phyloP scores from a whole-genome alignment of 2,888 invertebrate genomes.

The Zaprionus bogoriensis region DNA sequence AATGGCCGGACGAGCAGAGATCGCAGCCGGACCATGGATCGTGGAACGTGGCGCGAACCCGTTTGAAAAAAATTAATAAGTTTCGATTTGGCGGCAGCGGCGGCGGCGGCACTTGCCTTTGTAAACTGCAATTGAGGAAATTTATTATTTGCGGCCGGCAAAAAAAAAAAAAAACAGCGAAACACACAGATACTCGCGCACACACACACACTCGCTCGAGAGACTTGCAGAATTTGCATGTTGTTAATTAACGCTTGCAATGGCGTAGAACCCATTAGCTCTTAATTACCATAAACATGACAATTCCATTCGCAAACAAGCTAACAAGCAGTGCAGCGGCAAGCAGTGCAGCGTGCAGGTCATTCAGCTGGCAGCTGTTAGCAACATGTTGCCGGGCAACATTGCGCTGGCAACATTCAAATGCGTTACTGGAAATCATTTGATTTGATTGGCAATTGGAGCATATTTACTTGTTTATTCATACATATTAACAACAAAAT shows the following conservation, averaged over 20 bases:
- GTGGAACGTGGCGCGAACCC: constrained; percentile 30
- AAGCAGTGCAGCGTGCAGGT: constrained; percentile 22
- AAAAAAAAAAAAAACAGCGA: constrained; percentile 45
- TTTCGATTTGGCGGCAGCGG: constrained; percentile 62
- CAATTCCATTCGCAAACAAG: constrained; percentile 64
- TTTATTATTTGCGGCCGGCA: constrained; percentile 26
- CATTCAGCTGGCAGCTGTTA: constrained; percentile 8
- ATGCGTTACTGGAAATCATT: too few species aligned
- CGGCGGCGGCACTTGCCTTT: constrained; percentile 46
- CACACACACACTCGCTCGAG: neutral
- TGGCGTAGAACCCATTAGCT: constrained; percentile 75
- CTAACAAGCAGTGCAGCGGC: constrained; percentile 30
- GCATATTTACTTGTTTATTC: too few species aligned
- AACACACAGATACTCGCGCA: neutral
- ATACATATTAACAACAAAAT: too few species aligned
- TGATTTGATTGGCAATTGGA: too few species aligned
- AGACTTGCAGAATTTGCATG: constrained; percentile 46
- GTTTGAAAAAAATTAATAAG: constrained; percentile 70
- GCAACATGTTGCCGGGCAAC: too few species aligned
- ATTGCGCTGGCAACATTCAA: too few species aligned
- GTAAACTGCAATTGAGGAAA: constrained; percentile 71
- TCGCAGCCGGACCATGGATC: constrained; percentile 20
- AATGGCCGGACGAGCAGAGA: constrained; percentile 66
- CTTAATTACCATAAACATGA: constrained; percentile 78
- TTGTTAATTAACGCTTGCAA: constrained; percentile 73